Evolutionary conservation across 2,888 invertebrate species (phyloP), one percentile per base, ranked within the genome.

Genomic region (Augiades crinisus): DNA sequence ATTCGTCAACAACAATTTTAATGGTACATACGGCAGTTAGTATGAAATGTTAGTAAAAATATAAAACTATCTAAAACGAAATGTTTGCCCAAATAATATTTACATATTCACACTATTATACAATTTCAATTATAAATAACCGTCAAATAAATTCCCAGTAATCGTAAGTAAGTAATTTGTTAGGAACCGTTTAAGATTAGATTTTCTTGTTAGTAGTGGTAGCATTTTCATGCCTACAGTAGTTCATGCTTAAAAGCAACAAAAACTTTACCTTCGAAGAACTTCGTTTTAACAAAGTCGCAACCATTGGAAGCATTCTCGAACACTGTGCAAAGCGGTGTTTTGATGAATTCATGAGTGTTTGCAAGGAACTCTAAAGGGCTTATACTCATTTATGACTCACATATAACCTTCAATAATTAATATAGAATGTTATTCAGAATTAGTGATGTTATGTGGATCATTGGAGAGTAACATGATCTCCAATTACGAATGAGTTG

Each of bases 291-390:
- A 74, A 66, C 67, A 75, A 71, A 72, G 73, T 78, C 77, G 77
- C 69, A 71, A 82, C 74, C 72, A 68, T 77, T 78, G 78, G 74
- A 83, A 86, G 83, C 78, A 67, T 72, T 68, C 83, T 79, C 80
- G 83, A 79, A 72, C 82, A 78, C 79, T 86, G 85, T 81, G 85
- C 82, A 84, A 87, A 85, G 85, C 82, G 68, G 75, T 81, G 78
- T 77, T n/a, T 74, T 75, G 68, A 79, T 79, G 76, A 78, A 82
- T 84, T 80, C 50, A 8, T 50, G 36, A 36, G 34, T 43, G 33
- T 34, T 27, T 47, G 30, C 30, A 21, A 37, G 43, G 40, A 30
- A 36, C 33, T 50, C 36, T 44, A 33, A 14, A 22, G 44, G 33
- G 22, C 33, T 33, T 14, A 31, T 21, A 6, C 10, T 31, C 12